phyloP scores from a whole-genome alignment of 1,140 invertebrate species.

The Lasaia peninsularis region DNA sequence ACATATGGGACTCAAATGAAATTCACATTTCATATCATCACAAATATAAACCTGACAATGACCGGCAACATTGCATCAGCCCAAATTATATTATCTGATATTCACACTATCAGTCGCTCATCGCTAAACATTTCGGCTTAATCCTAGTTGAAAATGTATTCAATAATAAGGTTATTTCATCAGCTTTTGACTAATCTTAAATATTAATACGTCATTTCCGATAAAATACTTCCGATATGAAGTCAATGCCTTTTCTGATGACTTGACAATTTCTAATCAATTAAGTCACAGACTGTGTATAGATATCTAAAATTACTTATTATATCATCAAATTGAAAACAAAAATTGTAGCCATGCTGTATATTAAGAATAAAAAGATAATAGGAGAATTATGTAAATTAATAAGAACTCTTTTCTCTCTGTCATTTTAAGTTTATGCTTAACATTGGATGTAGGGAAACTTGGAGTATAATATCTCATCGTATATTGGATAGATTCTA shows the following conservation, averaged over 20 bases:
- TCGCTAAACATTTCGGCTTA: not conserved
- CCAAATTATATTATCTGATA: not conserved
- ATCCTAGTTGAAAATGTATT: not conserved
- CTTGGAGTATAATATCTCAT: no score
- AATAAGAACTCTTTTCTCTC: no score
- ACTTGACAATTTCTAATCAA: not conserved
- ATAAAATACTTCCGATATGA: not conserved
- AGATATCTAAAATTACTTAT: not conserved
- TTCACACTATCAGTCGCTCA: not conserved
- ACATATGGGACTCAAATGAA: not conserved
- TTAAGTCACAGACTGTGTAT: not conserved
- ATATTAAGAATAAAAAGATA: no score
- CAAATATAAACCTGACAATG: not conserved
- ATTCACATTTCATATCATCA: not conserved
- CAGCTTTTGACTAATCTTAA: not conserved
- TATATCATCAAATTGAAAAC: no score
- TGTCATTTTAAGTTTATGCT: no score
- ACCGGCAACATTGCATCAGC: conserved; percentile 1
- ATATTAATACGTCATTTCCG: not conserved
- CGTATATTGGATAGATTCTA: no score
- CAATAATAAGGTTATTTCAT: not conserved
- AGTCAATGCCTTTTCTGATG: not conserved
- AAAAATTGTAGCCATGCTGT: no score
- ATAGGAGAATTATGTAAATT: no score
- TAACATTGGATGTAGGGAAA: no score